phyloP scores from a whole-genome alignment of 2,113 vertebrate genomes.

The Gobio gobio region DNA sequence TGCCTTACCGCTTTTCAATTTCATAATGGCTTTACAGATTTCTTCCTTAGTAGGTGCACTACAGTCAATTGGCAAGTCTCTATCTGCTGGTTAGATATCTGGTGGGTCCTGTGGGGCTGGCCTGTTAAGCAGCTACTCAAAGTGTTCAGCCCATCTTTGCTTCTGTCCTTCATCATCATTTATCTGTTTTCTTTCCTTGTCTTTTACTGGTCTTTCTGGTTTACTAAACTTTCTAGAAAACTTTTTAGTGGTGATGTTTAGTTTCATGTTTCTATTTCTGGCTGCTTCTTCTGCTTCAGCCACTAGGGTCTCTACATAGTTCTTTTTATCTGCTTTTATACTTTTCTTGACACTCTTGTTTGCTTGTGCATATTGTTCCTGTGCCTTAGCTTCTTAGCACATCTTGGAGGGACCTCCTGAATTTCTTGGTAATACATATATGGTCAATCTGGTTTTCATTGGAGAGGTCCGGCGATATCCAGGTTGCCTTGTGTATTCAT shows the following conservation, averaged over 20 bases:
- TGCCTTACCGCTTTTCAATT: no score
- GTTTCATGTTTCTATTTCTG: not conserved
- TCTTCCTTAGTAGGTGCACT: not conserved
- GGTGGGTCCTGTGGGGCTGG: conserved; percentile 16
- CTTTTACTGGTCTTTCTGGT: not conserved
- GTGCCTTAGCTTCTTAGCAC: conserved; percentile 30
- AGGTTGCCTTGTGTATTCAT: no score
- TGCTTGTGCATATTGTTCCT: conserved; percentile 20
- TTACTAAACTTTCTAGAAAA: not conserved
- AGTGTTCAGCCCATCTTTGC: not conserved
- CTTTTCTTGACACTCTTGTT: conserved; percentile 9
- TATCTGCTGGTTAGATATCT: not conserved
- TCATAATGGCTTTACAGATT: no score
- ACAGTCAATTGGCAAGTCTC: not conserved
- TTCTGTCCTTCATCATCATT: not conserved
- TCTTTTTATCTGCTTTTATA: no score
- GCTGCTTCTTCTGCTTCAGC: not conserved
- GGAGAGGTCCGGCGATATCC: no score
- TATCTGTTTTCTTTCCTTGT: not conserved
- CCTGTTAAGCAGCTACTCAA: not conserved
- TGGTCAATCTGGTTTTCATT: no score
- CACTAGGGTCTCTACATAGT: not conserved
- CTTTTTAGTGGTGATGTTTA: not conserved
- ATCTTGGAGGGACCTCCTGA: no score
- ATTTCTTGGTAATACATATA: no score